Percentiles rank a stretch among this genome's conserved stretches.
phyloP scores from a whole-genome alignment of 1,140 invertebrate genomes.

The Ips typographus region DNA sequence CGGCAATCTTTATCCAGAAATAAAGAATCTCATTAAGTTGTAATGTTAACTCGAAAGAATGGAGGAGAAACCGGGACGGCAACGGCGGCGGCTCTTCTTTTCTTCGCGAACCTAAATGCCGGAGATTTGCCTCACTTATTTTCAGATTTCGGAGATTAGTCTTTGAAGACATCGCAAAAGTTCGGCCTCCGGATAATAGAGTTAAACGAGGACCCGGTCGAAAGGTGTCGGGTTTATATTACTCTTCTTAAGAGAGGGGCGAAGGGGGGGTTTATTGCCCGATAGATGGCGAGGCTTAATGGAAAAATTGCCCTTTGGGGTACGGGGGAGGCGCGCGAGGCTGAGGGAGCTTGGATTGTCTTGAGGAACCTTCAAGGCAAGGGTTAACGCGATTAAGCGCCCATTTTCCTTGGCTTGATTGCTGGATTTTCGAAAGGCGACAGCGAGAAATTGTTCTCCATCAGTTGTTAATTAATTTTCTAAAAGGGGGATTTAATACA shows the following conservation, averaged over 20 bases:
- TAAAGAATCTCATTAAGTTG: constrained; percentile 30
- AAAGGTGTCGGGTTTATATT: not conserved
- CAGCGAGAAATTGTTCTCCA: too few species aligned
- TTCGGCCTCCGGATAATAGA: not conserved
- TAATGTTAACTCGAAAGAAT: constrained; percentile 25
- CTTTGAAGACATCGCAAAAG: constrained; percentile 6
- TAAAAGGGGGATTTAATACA: too few species aligned
- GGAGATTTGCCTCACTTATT: constrained; percentile 24
- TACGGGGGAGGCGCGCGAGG: not conserved
- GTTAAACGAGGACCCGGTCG: not conserved
- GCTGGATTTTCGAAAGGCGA: too few species aligned
- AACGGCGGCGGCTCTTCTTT: not conserved
- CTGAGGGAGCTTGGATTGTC: not conserved
- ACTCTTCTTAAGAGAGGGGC: not conserved
- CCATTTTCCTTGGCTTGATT: not conserved
- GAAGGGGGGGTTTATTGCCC: not conserved
- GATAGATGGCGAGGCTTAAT: not conserved
- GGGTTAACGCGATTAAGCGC: not conserved
- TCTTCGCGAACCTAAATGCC: constrained; percentile 9
- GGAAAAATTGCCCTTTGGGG: too few species aligned
- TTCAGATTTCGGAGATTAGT: constrained; percentile 12
- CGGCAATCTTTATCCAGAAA: constrained; percentile 13
- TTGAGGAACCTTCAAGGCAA: not conserved
- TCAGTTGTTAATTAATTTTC: too few species aligned
- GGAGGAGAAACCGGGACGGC: constrained; percentile 9